phyloP scores from a whole-genome alignment of 2,888 invertebrate species.

The Trypoxylon attenuatum region DNA sequence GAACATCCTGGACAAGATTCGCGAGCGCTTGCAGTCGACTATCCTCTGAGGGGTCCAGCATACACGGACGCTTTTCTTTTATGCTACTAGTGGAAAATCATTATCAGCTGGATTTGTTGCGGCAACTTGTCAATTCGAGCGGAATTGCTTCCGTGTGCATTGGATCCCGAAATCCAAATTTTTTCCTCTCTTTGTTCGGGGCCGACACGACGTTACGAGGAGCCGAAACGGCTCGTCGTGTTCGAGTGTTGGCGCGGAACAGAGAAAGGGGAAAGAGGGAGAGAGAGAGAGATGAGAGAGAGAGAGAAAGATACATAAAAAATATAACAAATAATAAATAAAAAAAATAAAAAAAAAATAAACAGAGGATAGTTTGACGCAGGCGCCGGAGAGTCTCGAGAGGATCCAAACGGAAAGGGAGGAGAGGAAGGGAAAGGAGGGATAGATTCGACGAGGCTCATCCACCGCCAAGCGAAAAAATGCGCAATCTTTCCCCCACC shows the following conservation, averaged over 20 bases:
- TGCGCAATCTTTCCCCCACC: neutral
- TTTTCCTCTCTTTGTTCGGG: neutral
- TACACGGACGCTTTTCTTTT: no score
- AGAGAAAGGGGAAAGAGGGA: neutral
- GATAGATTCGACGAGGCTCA: no score
- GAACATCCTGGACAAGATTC: no score
- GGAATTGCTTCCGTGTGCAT: neutral
- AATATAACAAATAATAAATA: neutral
- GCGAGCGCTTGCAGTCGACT: no score
- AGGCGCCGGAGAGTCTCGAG: constrained; percentile 7
- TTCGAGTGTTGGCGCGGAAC: neutral
- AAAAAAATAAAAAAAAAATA: neutral
- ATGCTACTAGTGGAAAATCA: neutral
- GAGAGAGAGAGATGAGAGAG: constrained; percentile 3
- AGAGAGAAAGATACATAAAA: neutral
- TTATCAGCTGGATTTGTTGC: neutral
- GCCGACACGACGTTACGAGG: neutral
- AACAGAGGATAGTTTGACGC: neutral
- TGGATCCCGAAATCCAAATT: neutral
- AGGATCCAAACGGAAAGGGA: constrained; percentile 31
- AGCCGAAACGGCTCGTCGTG: no score
- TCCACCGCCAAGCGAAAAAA: no score
- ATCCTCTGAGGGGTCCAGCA: no score
- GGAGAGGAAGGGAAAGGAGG: no score
- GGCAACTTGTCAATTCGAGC: neutral